phyloP scores from a whole-genome alignment of 2,113 vertebrate genomes.

The Microtus oregoni region DNA sequence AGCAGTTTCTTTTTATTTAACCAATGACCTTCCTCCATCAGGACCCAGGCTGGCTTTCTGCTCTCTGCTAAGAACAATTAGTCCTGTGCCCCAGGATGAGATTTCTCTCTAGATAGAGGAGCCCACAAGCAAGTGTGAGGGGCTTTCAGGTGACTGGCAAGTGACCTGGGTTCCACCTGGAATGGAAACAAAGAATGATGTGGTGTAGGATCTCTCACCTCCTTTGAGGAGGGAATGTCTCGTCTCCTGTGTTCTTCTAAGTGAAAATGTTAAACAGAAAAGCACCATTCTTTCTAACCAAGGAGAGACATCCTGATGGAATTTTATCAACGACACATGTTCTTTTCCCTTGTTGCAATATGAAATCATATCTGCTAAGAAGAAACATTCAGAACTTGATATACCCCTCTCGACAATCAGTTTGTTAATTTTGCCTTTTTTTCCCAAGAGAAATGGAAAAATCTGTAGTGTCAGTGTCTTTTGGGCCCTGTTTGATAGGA shows the following conservation, averaged over 20 bases:
- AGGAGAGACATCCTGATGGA: neutral
- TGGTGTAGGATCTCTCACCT: neutral
- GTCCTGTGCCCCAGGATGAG: neutral
- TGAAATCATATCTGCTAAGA: constrained; percentile 30
- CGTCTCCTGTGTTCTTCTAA: neutral
- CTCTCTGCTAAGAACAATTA: neutral
- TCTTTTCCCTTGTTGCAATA: neutral
- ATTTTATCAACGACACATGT: constrained; percentile 1
- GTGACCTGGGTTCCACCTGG: neutral
- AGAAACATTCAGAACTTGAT: constrained; percentile 30
- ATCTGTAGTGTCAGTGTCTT: neutral
- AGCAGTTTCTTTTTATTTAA: no score
- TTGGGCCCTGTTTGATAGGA: neutral
- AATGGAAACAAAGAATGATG: neutral
- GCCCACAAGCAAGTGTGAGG: neutral
- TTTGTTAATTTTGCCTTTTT: constrained; percentile 46
- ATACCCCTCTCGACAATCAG: neutral
- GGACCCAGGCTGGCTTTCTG: neutral
- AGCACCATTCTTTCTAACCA: neutral
- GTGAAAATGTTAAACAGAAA: neutral
- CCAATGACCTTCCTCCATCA: no score
- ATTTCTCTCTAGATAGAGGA: neutral
- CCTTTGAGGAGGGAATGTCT: no score
- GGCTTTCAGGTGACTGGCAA: neutral
- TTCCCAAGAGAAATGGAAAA: constrained; percentile 25